Evolutionary conservation across 2,888 invertebrate species (phyloP), one percentile per base, ranked within the genome.

Genomic region (Tetanocera ferruginea): DNA sequence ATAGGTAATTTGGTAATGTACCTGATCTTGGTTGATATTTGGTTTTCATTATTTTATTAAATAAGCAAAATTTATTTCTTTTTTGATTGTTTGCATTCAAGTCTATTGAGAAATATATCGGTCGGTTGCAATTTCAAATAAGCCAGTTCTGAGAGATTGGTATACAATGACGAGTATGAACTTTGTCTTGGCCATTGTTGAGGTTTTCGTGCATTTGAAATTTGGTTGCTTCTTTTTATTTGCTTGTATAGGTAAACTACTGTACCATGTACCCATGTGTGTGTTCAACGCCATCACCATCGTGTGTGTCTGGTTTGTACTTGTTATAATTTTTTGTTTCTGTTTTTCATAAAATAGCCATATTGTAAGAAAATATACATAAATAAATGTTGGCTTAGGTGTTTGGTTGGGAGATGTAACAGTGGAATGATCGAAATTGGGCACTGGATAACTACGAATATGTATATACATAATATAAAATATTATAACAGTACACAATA

Each of bases 241-340:
- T 70, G 80, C 57, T 49, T 79, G 43, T n/a, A 67, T 79, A 49
- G 66, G 55, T 66, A 28, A 34, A 37, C 52, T n/a, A 64, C 34
- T 64, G 23, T 74, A 75, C 55, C 79, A 79, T 82, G 81, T 81
- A 72, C 55, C 75, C 77, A 79, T 81, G 82, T 83, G 78, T 83
- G 81, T 84, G 84, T 86, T 83, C 84, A 85, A 85, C 85, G 86
- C 87, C 87, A 87, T 87, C 87, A 88, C 87, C 87, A 86, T 84
- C 81, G 82, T 85, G 82, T 86, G 82, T 81, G 80, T 82, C 78
- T 83, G 75, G 79, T 64, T 76, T 77, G 76, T 80, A 73, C 71
- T 77, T 79, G 81, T 80, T 77, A 80, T 75, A 77, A 72, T 79
- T 80, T 78, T 78, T 69, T 69, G 49, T 19, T 52, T 62, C 34